A percentile compares a stretch with the other conserved stretches of the same genome.
phyloP scores from a whole-genome alignment of 2,888 invertebrate species.

The Stenotaenia linearis region DNA sequence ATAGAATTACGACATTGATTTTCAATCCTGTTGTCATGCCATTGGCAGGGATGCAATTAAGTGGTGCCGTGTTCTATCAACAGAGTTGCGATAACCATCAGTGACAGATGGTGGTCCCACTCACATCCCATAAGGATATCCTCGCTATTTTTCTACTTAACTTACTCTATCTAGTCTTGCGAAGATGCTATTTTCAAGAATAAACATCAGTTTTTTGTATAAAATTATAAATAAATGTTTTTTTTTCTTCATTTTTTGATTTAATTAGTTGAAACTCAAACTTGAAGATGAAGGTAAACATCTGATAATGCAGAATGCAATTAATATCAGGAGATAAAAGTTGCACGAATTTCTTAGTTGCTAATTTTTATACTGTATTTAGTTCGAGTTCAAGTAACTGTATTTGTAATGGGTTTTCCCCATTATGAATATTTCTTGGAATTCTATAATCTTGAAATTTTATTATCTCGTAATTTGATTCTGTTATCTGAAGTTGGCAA shows the following conservation, averaged over 20 bases:
- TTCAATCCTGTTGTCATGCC: slow-evolving; percentile 15
- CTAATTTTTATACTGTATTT: neutral
- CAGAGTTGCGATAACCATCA: slow-evolving; percentile 16
- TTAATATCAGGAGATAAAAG: neutral
- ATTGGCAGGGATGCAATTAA: slow-evolving; percentile 16
- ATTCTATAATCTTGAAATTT: no score
- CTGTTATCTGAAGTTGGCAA: no score
- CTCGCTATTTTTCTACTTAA: neutral
- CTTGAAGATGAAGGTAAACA: neutral
- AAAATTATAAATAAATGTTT: no score
- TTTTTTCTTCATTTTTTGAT: neutral
- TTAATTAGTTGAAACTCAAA: neutral
- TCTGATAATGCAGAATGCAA: neutral
- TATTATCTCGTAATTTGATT: no score
- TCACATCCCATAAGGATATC: neutral
- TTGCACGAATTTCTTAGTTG: neutral
- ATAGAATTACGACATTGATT: slow-evolving; percentile 21
- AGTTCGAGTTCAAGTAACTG: no score
- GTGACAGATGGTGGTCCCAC: slow-evolving; percentile 14
- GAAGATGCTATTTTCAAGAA: neutral
- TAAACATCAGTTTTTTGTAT: no score
- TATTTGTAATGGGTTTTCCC: no score
- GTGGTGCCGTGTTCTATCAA: slow-evolving; percentile 26
- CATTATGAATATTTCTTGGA: no score
- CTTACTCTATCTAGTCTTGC: neutral